Evolutionary conservation across 2,888 invertebrate species (phyloP), one percentile per base, ranked within the genome.

Genomic region (Micropterix aruncella): DNA sequence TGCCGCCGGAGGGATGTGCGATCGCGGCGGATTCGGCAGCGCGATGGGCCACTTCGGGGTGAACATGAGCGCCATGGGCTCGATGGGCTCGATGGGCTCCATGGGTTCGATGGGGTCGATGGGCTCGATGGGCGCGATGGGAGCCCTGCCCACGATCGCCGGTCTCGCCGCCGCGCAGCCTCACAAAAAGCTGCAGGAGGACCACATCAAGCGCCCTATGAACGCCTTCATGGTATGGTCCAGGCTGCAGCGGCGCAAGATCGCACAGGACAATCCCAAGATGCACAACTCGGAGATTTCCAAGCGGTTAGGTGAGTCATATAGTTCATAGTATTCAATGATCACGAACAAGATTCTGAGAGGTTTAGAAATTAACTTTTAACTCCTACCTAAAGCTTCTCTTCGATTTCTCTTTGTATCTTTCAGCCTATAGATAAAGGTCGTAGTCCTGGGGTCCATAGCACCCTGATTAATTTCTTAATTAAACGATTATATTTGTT

Each of bases 141-240:
- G 65, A 15, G 67, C 68, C 40, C 70, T 78, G 49, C 73, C 73
- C 44, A 68, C 73, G 54, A 75, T 80, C 60, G 76, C 73, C 49
- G 73, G 72, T 9, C 69, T 73, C 52, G 60, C 58, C 37, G 54
- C 53, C 9, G 56, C 65, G 38, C 52, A 52, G 17, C 69, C 68
- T 48, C 66, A 66, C 55, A 71, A 71, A 59, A 70, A 70, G 57
- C 72, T 78, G 45, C 85, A 80, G 51, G 84, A 84, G 55, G 88
- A 89, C 56, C 91, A 94, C 66, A 93, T 95, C 55, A 96, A 95
- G 63, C 73, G 95, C 52, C 95, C 95, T 27, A 96, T 96, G 95
- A 96, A 96, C 65, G 95, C 95, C 1, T 95, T 95, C 67, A 95
- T 96, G 95, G 95, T 95, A 41, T 95, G 95, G 94, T 93, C 93